A percentile compares a stretch with the other conserved stretches of the same genome.
Evolutionary conservation across 1,140 invertebrate species (phyloP).

Genomic region (Trichonephila clavata): DNA sequence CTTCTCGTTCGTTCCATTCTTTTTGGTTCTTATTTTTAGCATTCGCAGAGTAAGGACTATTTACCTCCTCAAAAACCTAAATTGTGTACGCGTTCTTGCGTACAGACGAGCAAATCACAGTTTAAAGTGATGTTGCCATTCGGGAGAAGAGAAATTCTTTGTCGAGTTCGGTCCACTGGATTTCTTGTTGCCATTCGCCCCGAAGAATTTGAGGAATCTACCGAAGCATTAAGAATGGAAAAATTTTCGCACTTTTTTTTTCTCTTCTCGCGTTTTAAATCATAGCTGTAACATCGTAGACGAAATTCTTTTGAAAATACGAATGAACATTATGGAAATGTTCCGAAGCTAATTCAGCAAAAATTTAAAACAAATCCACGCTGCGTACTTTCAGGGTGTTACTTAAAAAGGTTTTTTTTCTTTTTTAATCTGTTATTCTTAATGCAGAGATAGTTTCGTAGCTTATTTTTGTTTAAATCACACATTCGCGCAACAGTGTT

Average conservation of each 20-base stretch:
- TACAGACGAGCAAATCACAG: constrained; percentile 52
- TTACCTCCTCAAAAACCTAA: constrained; percentile 46
- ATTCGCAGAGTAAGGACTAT: constrained; percentile 15
- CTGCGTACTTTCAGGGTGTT: neutral
- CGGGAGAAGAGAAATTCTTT: constrained; percentile 59
- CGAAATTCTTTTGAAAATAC: constrained; percentile 2
- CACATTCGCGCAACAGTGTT: neutral
- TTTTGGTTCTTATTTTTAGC: neutral
- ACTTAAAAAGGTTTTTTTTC: neutral
- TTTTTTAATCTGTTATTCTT: neutral
- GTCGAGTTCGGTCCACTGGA: constrained; percentile 49
- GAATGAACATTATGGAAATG: constrained; percentile 30
- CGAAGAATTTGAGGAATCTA: constrained; percentile 47
- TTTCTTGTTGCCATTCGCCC: constrained; percentile 61
- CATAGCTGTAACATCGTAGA: neutral
- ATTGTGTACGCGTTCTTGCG: constrained; percentile 65
- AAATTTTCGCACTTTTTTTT: neutral
- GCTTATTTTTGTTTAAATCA: neutral
- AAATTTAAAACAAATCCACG: constrained; percentile 16
- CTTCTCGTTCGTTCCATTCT: neutral
- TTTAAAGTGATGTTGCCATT: constrained; percentile 71
- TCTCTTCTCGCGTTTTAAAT: neutral
- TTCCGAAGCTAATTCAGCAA: neutral
- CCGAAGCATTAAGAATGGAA: constrained; percentile 51
- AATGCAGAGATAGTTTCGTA: neutral